A percentile compares a stretch with the other conserved stretches of the same genome.
Evolutionary conservation across 2,797 vertebrate genomes (phyloP).

Genomic region (Merluccius polli): DNA sequence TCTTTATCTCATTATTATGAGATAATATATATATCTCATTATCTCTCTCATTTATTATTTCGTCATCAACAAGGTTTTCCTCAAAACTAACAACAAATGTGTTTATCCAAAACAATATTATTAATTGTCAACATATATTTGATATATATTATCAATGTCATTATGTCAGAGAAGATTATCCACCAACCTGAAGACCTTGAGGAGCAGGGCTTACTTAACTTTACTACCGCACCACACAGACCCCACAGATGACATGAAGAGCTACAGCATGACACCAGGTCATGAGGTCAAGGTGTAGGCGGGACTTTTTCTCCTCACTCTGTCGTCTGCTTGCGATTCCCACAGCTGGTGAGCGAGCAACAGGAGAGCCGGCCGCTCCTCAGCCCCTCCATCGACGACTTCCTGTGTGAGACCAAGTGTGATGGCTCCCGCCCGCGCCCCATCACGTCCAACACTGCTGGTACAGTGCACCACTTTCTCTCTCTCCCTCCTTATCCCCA

Average conservation of each 20-base stretch:
- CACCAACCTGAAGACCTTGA: not conserved
- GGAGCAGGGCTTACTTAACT: not conserved
- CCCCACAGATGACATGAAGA: not conserved
- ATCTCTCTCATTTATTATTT: not conserved
- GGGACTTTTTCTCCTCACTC: not conserved
- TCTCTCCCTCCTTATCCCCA: slow-evolving; percentile 4
- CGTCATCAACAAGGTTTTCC: not conserved
- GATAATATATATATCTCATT: not conserved
- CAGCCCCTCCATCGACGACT: slow-evolving; percentile 98
- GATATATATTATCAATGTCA: not conserved
- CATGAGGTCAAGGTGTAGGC: not conserved
- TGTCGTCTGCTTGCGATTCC: slow-evolving; percentile 69
- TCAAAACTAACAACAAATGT: not conserved
- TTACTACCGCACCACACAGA: not conserved
- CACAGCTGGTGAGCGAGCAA: slow-evolving; percentile 97
- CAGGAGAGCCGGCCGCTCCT: slow-evolving; percentile 98
- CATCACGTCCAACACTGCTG: slow-evolving; percentile 95
- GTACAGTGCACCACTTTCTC: slow-evolving; percentile 32
- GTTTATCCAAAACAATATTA: not conserved
- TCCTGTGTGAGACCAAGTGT: slow-evolving; percentile 95
- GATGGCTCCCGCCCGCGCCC: slow-evolving; percentile 85
- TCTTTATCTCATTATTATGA: not conserved
- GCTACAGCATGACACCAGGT: not conserved
- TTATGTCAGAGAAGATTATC: not conserved
- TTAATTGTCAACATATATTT: not conserved